Base-by-base conservation (phyloP, 2,888 invertebrate genomes). In the Melitaea athalia region DNA sequence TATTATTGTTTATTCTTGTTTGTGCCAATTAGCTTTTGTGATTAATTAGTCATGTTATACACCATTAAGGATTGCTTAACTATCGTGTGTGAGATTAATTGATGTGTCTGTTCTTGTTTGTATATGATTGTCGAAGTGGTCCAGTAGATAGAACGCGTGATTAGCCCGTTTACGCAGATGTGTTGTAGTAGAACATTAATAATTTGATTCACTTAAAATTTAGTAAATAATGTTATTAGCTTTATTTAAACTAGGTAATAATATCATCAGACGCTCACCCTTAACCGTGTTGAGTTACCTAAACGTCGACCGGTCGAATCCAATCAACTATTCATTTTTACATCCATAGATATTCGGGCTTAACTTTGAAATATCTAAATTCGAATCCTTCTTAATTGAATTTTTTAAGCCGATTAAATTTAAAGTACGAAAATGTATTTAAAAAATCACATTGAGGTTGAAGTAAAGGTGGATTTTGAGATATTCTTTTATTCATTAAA, bases 21-120 rank as follows among this genome's bases (percentile, higher is more conserved):
- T 47, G 59, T 64, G 64, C 64, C 70, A 70, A 70, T 70, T 68
- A 70, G 62, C 52, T 45, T 57, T 55, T 70, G 70, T 45, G 64
- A 68, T 70, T 70, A 70, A 70, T 70, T 68, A 68, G 43, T 52
- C 31, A 17, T 52, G 62, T 64, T 52, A 53, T 53, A 63, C 57
- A 45, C 63, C 64, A 68, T 68, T 68, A 64, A 53, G 59, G 45
- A 59, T 31, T 43, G 52, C 60, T 60, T 50, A 17, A 52, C 31
- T 43, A 43, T 52, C 31, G 45, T n/a, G 14, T 5, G 45, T 45
- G 14, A 45, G 45, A 45, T 45, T 45, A 45, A 45, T 45, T 45
- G 45, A 45, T 45, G 45, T 45, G 45, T 45, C 14, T 45, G 3
- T 45, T 11, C 8, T 0, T 45, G 11, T 11, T 4, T 5, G 12